Evolutionary conservation across 2,797 vertebrate species (phyloP), one percentile per base, ranked within the genome.

Genomic region (Chrysocyon brachyurus): DNA sequence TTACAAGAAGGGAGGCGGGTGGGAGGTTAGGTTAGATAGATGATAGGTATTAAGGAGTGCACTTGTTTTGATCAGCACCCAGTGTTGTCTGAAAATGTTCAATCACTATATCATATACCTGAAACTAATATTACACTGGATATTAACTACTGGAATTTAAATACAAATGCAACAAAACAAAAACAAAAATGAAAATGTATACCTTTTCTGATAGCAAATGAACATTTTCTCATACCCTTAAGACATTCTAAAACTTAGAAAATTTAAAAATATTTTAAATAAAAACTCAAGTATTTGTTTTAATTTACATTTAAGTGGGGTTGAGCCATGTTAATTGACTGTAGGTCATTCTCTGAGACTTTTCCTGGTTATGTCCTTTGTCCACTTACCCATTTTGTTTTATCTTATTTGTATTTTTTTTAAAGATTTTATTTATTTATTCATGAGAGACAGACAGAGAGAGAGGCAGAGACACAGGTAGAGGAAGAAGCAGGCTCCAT

Each of bases 191-290:
- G 33, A 33, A 68, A 68, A 75, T 75, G 4, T 28, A 16, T 21
- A 72, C 5, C 28, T 87, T 75, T 61, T 57, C 12, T 17, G 46
- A 46, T 46, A 56, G 36, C 5, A 36, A 31, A 3, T 64, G n/a
- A 59, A n/a, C 6, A 61, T 92, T 77, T 82, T 12, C 59, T 8
- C 31, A 82, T 12, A 70, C 12, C 17, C 26, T 70, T 89, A n/a
- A n/a, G 54, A 46, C 11, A 84, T 61, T 89, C 78, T 40, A 92
- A 89, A 87, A 19, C 31, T 73, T 73, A 46, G 46, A 54, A 21
- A 72, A 28, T 72, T 84, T 83, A 12, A 66, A n/a, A 33, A 28
- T 57, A 66, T 64, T 93, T 81, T 28, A 82, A 94, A 82, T 91
- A 36, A 79, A 92, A 63, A 36, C 7, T 54, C 7, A 22, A 78